These are phyloP conservation scores for Platysternon megacephalum DNA, from an alignment of 2,113 vertebrate genomes.

Conservation along the genomic window DNA sequence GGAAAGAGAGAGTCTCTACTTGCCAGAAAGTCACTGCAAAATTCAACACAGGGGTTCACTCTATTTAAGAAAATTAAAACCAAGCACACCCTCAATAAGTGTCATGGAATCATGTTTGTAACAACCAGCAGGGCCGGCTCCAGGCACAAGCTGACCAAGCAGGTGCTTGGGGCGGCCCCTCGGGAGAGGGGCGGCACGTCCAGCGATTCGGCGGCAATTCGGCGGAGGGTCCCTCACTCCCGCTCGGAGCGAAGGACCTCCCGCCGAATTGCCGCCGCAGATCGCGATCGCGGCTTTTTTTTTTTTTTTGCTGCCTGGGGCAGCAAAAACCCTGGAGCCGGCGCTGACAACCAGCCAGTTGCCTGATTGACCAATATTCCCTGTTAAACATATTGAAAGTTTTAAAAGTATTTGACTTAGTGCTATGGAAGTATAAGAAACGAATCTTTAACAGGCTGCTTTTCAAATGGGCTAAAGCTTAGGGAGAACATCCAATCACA, in stretches of 20 bases:
- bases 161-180: too few species aligned
- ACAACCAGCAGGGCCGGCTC: too few species aligned
- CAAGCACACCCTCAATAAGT: background rate
- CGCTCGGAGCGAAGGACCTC: too few species aligned
- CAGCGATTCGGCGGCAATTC: too few species aligned
- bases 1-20: background rate
- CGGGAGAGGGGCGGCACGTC: too few species aligned
- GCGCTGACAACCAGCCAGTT: background rate
- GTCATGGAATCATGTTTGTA: background rate
- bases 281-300: too few species aligned
- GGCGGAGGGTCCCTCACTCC: too few species aligned
- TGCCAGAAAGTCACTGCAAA: background rate
- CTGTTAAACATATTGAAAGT: conserved; percentile 1
- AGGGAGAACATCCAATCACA: background rate
- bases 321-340: too few species aligned
- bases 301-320: too few species aligned
- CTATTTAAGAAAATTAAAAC: background rate
- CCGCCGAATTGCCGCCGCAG: too few species aligned
- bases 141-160: too few species aligned
- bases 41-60: background rate
- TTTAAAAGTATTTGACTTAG: background rate
- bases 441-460: background rate
- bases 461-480: accelerated
- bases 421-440: background rate
- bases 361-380: background rate